Conservation (phyloP, 2,113 vertebrate genomes). For the Malurus elegans region DNA sequence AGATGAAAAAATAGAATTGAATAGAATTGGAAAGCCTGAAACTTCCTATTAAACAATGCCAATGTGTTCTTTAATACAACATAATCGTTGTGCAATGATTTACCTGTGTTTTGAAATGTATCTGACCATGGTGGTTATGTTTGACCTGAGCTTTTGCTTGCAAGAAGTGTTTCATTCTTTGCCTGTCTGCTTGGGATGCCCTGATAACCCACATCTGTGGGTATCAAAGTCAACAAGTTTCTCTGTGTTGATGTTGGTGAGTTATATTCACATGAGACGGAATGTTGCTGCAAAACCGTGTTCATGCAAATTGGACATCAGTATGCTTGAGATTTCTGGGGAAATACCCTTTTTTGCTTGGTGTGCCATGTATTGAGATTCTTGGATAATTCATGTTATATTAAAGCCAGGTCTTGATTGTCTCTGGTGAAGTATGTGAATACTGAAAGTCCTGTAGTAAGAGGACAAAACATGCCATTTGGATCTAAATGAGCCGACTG, state of each 20-base stretch:
- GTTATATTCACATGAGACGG: not conserved
- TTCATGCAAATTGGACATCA: not conserved
- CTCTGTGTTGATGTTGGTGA: not conserved
- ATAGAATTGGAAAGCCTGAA: not conserved
- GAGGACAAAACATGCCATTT: not conserved
- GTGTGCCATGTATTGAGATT: not conserved
- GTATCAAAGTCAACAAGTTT: not conserved
- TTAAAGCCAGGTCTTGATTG: not conserved
- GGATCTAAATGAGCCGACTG: not conserved
- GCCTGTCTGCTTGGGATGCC: not conserved
- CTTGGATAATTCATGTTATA: not conserved
- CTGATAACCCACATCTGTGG: not conserved
- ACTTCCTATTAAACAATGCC: not conserved
- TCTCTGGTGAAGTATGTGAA: not conserved
- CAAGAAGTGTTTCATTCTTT: not conserved
- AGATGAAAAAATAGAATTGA: not conserved
- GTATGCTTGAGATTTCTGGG: not conserved
- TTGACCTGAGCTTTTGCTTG: not conserved
- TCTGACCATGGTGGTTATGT: not conserved
- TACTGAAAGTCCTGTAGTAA: not conserved
- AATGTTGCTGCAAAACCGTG: not conserved
- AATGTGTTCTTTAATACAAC: not conserved
- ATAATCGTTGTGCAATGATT: not conserved
- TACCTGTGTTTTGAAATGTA: not conserved
- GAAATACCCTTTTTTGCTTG: not conserved